Evolutionary conservation across 2,888 invertebrate genomes (phyloP).

Genomic region (Anodontia alba): DNA sequence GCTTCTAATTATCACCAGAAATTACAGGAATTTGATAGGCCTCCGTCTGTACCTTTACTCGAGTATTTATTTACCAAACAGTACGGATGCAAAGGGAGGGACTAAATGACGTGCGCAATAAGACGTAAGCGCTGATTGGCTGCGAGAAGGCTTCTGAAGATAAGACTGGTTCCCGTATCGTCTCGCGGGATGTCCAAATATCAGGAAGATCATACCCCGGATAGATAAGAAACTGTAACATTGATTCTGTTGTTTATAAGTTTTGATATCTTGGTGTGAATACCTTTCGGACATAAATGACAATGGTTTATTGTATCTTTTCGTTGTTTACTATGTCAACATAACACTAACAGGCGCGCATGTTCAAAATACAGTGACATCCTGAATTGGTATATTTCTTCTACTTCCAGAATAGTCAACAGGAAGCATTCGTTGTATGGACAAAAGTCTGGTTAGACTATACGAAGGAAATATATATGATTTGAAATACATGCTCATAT

Average conservation of each 20-base stretch:
- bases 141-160: neutral
- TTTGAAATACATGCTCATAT: no score
- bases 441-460: no score
- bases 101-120: neutral
- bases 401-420: no score
- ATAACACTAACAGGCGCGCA: neutral
- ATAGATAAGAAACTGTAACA: constrained; percentile 7
- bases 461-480: no score
- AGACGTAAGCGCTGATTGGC: constrained; percentile 8
- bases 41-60: neutral
- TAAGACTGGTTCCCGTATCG: neutral
- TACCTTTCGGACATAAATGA: neutral
- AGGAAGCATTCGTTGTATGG: no score
- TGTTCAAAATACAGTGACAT: no score
- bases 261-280: neutral
- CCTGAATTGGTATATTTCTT: no score
- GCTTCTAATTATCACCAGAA: constrained; percentile 15
- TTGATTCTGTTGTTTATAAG: constrained; percentile 4
- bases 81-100: neutral
- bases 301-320: neutral
- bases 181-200: constrained; percentile 1
- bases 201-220: neutral
- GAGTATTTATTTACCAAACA: neutral
- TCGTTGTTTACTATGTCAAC: no score
- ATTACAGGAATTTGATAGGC: constrained; percentile 15